Percentiles rank a stretch among this genome's conserved stretches.
These are phyloP conservation scores for Crepidodera aurea DNA, from an alignment of 2,888 invertebrate species.

Conservation along the genomic window DNA sequence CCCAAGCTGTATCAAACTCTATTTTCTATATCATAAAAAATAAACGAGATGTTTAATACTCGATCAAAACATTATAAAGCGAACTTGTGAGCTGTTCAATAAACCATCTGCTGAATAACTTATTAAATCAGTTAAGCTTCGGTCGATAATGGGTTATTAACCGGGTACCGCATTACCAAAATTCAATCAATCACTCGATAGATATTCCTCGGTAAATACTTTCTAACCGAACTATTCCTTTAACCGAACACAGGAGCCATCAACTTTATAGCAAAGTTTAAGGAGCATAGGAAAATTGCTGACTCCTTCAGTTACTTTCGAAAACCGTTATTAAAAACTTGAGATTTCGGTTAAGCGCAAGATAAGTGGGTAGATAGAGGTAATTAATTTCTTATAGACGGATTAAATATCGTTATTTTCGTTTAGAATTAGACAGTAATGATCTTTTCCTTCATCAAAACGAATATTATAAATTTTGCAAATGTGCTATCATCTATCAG, in stretches of 20 bases:
- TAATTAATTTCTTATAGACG: neutral
- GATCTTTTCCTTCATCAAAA: too few species aligned
- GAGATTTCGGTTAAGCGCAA: neutral
- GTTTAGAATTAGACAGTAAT: too few species aligned
- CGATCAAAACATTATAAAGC: too few species aligned
- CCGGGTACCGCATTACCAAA: neutral
- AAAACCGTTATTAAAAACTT: constrained; percentile 12
- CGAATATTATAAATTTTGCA: too few species aligned
- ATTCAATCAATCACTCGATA: constrained; percentile 11
- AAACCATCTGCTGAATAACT: neutral
- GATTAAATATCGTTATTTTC: too few species aligned
- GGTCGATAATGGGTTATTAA: neutral
- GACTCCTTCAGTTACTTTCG: constrained; percentile 7
- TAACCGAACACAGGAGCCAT: neutral
- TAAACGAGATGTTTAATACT: too few species aligned
- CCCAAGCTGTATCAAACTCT: too few species aligned
- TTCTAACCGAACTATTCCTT: constrained; percentile 7
- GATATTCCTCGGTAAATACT: constrained; percentile 8
- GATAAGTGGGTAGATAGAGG: constrained; percentile 8
- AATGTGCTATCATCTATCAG: too few species aligned
- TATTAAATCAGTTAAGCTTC: neutral
- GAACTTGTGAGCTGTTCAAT: neutral
- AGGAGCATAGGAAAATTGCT: neutral
- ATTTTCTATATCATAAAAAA: too few species aligned
- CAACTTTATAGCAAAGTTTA: constrained; percentile 6